A percentile compares a stretch with the other conserved stretches of the same genome.
Conservation (phyloP, 2,797 vertebrate species). For the Crenichthys baileyi region DNA sequence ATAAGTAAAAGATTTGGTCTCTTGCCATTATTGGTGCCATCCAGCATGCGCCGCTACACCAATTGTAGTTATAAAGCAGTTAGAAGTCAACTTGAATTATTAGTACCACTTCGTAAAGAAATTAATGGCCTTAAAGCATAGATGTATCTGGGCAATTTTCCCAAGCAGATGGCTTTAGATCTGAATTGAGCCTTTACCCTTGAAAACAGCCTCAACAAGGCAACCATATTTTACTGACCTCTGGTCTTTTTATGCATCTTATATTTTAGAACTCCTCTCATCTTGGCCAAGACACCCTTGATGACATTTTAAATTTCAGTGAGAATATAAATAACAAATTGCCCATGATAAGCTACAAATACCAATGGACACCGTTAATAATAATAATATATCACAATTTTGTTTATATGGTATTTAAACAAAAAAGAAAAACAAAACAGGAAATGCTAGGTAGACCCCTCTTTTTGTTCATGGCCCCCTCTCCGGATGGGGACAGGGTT, state of each 20-base stretch:
- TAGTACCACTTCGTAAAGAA: constrained; percentile 64
- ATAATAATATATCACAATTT: not conserved
- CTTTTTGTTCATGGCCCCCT: no score
- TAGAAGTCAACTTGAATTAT: constrained; percentile 59
- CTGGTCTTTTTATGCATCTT: not conserved
- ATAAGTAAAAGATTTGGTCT: constrained; percentile 44
- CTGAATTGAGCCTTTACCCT: constrained; percentile 12
- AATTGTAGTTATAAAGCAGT: constrained; percentile 59
- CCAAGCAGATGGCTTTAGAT: constrained; percentile 55
- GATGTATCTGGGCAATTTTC: constrained; percentile 48
- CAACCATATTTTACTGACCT: not conserved
- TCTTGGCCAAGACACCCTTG: not conserved
- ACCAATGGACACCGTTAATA: not conserved
- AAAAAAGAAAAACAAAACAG: not conserved
- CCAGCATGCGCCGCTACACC: constrained; percentile 44
- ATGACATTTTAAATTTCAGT: not conserved
- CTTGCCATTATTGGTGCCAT: constrained; percentile 51
- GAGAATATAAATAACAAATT: no score
- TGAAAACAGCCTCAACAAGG: not conserved
- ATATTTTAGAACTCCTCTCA: not conserved
- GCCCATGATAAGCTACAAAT: not conserved
- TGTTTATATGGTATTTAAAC: not conserved
- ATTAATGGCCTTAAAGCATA: constrained; percentile 50
- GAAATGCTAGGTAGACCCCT: no score
- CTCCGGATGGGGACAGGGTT: no score